Conservation (phyloP, 2,888 invertebrate genomes). For the Hirtodrosophila trivittata region DNA sequence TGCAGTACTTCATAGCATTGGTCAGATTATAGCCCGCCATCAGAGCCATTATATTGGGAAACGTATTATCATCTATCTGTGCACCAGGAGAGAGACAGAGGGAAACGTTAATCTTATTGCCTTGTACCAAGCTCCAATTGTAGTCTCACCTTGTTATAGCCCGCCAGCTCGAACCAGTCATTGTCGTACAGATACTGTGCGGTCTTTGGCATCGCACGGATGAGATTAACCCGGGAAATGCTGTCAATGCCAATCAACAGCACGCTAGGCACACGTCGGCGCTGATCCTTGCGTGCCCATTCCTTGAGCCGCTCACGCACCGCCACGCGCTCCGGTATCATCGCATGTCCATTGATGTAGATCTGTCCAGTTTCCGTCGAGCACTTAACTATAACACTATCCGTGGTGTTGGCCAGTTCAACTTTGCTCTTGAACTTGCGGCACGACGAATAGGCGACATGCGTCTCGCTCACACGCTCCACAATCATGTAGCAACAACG, state of each 20-base stretch:
- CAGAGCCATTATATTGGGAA: slow-evolving; percentile 94
- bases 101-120: neutral
- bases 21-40: slow-evolving; percentile 87
- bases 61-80: slow-evolving; percentile 94
- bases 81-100: neutral
- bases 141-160: slow-evolving; percentile 87
- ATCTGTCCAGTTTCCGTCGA: slow-evolving; percentile 75
- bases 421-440: slow-evolving; percentile 83
- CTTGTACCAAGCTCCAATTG: neutral
- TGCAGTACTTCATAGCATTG: slow-evolving; percentile 84
- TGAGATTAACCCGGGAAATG: slow-evolving; percentile 91
- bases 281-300: slow-evolving; percentile 55
- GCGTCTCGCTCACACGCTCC: slow-evolving; percentile 74
- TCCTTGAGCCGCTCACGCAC: slow-evolving; percentile 84
- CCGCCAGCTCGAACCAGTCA: slow-evolving; percentile 89
- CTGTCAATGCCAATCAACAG: slow-evolving; percentile 93
- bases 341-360: slow-evolving; percentile 85
- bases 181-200: slow-evolving; percentile 87
- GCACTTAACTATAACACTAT: slow-evolving; percentile 85
- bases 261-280: slow-evolving; percentile 85
- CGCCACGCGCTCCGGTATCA: slow-evolving; percentile 85
- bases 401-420: slow-evolving; percentile 81
- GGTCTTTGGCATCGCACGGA: slow-evolving; percentile 90
- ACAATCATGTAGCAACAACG: slow-evolving; percentile 82
- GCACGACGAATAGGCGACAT: slow-evolving; percentile 83